phyloP scores from a whole-genome alignment of 2,888 invertebrate species.

The Scaptomyza tumidula region DNA sequence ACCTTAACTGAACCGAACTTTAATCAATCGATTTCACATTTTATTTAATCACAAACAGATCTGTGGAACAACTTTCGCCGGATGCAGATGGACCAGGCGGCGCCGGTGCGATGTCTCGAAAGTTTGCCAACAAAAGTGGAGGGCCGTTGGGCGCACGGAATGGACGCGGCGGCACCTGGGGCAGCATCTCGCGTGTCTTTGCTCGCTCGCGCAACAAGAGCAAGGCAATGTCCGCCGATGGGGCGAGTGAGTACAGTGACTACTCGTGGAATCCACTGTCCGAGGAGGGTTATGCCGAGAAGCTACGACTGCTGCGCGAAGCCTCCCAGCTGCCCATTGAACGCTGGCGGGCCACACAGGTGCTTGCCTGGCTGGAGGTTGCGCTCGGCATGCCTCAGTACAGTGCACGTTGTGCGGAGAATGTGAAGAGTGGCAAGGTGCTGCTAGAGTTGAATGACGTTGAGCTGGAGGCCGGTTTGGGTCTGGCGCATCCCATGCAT shows the following conservation, averaged over 20 bases:
- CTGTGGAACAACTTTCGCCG: slow-evolving; percentile 91
- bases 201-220: slow-evolving; percentile 93
- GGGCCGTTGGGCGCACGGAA: slow-evolving; percentile 84
- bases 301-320: slow-evolving; percentile 88
- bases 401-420: slow-evolving; percentile 94
- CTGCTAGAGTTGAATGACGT: slow-evolving; percentile 95
- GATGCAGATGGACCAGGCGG: slow-evolving; percentile 88
- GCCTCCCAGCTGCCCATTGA: slow-evolving; percentile 94
- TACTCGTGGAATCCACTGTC: slow-evolving; percentile 84
- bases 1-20: too few relatives aligned
- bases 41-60: slow-evolving; percentile 71
- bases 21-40: neutral
- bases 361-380: slow-evolving; percentile 97
- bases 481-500: slow-evolving; percentile 96
- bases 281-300: slow-evolving; percentile 84
- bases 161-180: slow-evolving; percentile 92
- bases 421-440: slow-evolving; percentile 98
- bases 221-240: slow-evolving; percentile 86
- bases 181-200: slow-evolving; percentile 95
- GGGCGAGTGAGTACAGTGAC: slow-evolving; percentile 86
- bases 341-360: slow-evolving; percentile 96
- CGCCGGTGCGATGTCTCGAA: slow-evolving; percentile 84
- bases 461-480: slow-evolving; percentile 95
- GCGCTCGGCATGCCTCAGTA: slow-evolving; percentile 98
- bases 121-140: slow-evolving; percentile 82